Percentiles rank a stretch among this genome's conserved stretches.
Evolutionary conservation across 2,113 vertebrate species (phyloP).

Genomic region (Crocuta crocuta): DNA sequence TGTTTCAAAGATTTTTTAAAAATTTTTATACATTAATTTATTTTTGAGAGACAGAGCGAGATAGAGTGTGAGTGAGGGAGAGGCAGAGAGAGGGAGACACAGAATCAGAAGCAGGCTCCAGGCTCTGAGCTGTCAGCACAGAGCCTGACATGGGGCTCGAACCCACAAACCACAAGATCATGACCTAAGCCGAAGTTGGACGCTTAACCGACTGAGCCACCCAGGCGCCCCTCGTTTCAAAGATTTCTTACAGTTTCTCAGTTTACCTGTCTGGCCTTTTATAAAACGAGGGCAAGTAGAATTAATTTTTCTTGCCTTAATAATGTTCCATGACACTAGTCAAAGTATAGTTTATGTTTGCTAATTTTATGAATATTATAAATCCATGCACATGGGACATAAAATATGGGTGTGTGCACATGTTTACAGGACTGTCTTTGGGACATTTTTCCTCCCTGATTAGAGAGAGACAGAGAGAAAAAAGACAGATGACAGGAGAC

Average conservation of each 20-base stretch:
- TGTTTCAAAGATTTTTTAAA: neutral
- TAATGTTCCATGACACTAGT: neutral
- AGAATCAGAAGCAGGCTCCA: too few relatives aligned
- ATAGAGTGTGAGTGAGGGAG: too few relatives aligned
- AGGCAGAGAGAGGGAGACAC: too few relatives aligned
- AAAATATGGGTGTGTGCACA: neutral
- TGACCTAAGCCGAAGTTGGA: too few relatives aligned
- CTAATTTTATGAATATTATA: neutral
- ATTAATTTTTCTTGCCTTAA: neutral
- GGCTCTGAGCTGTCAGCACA: too few relatives aligned
- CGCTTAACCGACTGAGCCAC: too few relatives aligned
- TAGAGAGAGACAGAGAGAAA: neutral
- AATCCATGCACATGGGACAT: neutral
- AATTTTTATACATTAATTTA: too few relatives aligned
- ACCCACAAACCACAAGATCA: too few relatives aligned
- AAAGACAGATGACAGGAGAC: neutral
- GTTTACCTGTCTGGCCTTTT: neutral
- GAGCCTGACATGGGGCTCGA: too few relatives aligned
- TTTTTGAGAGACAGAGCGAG: too few relatives aligned
- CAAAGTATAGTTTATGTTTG: neutral
- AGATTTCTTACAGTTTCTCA: neutral
- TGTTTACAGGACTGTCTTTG: neutral
- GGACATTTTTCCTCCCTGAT: neutral
- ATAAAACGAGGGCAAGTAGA: neutral
- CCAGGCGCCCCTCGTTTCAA: neutral